Conservation (phyloP, 2,888 invertebrate species). For the Aromia moschata region DNA sequence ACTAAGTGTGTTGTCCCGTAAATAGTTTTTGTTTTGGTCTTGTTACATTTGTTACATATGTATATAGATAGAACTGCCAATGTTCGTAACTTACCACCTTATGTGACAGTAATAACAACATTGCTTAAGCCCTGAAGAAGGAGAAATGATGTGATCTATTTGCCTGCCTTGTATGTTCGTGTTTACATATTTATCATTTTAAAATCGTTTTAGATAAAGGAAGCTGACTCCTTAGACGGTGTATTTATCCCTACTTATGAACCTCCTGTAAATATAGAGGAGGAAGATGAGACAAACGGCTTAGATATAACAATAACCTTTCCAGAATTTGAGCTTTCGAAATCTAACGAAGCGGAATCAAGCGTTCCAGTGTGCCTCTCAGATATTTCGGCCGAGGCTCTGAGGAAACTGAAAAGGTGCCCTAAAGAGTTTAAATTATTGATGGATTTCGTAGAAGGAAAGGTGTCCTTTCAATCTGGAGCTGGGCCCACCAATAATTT, state of each 20-base stretch:
- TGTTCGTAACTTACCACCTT: too few relatives aligned
- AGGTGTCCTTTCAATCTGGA: constrained; percentile 41
- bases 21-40: too few relatives aligned
- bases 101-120: too few relatives aligned
- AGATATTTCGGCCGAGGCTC: constrained; percentile 42
- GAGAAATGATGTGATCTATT: too few relatives aligned
- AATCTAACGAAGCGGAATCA: constrained; percentile 30
- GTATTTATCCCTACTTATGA: constrained; percentile 43
- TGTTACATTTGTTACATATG: too few relatives aligned
- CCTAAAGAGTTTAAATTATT: constrained; percentile 45
- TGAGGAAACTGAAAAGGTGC: constrained; percentile 41
- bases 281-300: constrained; percentile 41
- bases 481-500: constrained; percentile 38
- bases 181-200: too few relatives aligned
- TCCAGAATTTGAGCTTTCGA: constrained; percentile 33
- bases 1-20: too few relatives aligned
- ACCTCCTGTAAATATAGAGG: constrained; percentile 38
- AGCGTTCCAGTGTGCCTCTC: constrained; percentile 40
- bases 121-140: too few relatives aligned
- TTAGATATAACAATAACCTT: constrained; percentile 43
- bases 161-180: neutral
- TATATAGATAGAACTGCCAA: too few relatives aligned
- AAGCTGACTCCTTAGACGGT: constrained; percentile 45
- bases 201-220: constrained; percentile 28
- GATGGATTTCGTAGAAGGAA: constrained; percentile 45